These are phyloP conservation scores for Gopherus evgoodei DNA, from an alignment of 2,113 vertebrate species.

Conservation along the genomic window DNA sequence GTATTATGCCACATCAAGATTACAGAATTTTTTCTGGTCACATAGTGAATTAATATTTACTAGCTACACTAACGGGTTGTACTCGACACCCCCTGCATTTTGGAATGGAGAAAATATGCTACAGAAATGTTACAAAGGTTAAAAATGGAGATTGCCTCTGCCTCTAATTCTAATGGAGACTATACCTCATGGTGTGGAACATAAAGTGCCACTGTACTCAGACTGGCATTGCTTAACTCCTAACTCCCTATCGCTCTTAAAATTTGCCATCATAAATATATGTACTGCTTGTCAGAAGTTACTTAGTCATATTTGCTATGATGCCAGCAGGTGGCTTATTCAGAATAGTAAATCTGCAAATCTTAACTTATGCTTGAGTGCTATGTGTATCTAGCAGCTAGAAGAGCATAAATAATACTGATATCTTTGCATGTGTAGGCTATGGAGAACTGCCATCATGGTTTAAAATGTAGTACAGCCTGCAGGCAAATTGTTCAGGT, in stretches of 20 bases:
- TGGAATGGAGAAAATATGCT: rapidly evolving
- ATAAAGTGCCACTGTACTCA: not conserved
- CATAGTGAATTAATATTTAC: rapidly evolving
- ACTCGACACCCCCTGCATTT: not conserved
- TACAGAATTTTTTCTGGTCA: not conserved
- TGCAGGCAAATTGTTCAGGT: too few species aligned
- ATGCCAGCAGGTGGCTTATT: not conserved
- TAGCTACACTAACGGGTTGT: not conserved
- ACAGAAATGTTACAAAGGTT: not conserved
- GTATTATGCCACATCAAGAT: rapidly evolving
- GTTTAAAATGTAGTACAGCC: too few species aligned
- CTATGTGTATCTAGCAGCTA: not conserved
- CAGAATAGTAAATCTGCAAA: too few species aligned
- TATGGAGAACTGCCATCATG: not conserved
- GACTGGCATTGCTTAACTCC: not conserved
- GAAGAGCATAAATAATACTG: too few species aligned
- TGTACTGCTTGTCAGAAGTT: too few species aligned
- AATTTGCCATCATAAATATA: not conserved
- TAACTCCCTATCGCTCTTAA: not conserved
- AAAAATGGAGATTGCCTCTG: not conserved
- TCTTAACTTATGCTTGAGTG: not conserved
- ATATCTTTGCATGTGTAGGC: not conserved
- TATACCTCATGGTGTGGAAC: not conserved
- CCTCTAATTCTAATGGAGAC: not conserved
- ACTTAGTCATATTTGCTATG: too few species aligned